Evolutionary conservation across 2,113 vertebrate species (phyloP).

Genomic region (Prochilodus magdalenae): DNA sequence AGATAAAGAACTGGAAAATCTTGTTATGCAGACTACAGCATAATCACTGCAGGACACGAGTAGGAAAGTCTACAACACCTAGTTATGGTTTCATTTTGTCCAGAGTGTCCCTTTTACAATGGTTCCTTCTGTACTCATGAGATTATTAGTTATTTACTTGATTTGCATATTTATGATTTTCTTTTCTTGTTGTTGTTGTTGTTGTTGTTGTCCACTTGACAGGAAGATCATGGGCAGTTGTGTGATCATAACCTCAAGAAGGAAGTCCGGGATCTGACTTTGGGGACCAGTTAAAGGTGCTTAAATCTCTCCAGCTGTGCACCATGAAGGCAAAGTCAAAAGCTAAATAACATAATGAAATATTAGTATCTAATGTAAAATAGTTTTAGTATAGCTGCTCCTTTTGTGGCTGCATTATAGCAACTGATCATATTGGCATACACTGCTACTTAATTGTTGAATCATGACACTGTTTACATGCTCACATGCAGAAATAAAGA

Average conservation of each 20-base stretch:
- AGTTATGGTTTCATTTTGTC: too few relatives aligned
- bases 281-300: slow-evolving; percentile 30
- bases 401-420: background rate
- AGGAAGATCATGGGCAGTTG: background rate
- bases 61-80: too few relatives aligned
- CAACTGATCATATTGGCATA: background rate
- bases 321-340: background rate
- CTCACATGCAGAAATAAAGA: slow-evolving; percentile 39
- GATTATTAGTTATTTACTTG: background rate
- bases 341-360: background rate
- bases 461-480: background rate
- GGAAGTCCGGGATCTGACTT: background rate
- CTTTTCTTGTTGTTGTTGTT: background rate
- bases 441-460: background rate
- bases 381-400: background rate
- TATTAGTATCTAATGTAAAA: background rate
- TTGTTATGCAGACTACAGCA: too few relatives aligned
- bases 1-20: too few relatives aligned
- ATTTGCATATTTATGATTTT: background rate
- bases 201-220: background rate
- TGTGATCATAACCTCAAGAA: background rate
- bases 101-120: too few relatives aligned
- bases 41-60: too few relatives aligned
- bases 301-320: background rate
- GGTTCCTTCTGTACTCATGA: too few relatives aligned